Conservation (phyloP, 2,888 invertebrate species). For the Malacosoma neustria region DNA sequence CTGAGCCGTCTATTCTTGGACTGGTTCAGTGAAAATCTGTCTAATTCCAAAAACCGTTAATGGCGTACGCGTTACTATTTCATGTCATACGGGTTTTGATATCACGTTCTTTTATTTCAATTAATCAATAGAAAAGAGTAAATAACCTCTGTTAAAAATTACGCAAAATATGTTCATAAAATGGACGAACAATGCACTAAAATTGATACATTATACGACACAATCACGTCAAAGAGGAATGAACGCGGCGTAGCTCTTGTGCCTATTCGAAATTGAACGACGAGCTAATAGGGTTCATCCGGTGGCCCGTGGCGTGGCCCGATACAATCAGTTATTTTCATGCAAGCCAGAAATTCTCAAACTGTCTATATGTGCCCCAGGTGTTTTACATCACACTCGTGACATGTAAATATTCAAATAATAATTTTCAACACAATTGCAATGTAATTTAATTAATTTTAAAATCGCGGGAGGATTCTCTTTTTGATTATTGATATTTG, state of each 20-base stretch:
- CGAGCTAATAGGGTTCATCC: slow-evolving; percentile 44
- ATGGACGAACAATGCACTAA: no score
- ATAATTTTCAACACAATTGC: no score
- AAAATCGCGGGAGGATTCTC: no score
- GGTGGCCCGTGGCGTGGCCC: slow-evolving; percentile 23
- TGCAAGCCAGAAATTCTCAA: slow-evolving; percentile 1
- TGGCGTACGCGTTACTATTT: background rate
- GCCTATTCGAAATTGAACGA: slow-evolving; percentile 22
- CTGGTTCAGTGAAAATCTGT: background rate
- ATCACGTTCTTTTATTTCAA: no score
- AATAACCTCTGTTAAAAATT: no score
- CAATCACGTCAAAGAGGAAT: slow-evolving; percentile 16
- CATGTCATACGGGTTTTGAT: background rate
- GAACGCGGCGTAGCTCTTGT: slow-evolving; percentile 23
- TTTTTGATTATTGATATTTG: no score
- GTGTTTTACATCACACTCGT: no score
- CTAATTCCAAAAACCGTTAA: background rate
- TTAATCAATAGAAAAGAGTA: no score
- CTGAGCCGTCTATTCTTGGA: background rate
- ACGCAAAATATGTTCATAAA: no score
- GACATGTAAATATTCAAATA: no score
- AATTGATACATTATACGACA: background rate
- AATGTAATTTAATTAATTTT: no score
- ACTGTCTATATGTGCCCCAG: no score
- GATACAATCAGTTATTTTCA: slow-evolving; percentile 27